Base-by-base conservation (phyloP, 2,888 invertebrate genomes). In the Acleris laterana region DNA sequence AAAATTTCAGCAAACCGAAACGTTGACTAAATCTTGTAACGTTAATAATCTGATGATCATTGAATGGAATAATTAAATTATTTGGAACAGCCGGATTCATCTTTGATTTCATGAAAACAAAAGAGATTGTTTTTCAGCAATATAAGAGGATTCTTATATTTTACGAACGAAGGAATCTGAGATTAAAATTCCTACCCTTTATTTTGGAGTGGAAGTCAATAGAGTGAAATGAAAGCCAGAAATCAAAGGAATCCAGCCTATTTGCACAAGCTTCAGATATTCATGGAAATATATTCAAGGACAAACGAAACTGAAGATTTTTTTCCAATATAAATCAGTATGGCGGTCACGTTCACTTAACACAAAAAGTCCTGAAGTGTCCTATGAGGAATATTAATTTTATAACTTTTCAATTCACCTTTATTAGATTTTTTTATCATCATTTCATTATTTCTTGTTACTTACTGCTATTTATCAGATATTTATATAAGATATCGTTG, bases 121-220 rank as follows among this genome's bases (percentile, higher is more conserved):
- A 22, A 66, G 57, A 28, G 32, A 49, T 11, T 19, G 19, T 49
- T 66, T 22, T 51, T 56, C 32, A 51, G 46, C 22, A 44, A 71
- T 66, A 62, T 68, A 63, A 52, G 49, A 62, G 74, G 73, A 75
- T 72, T 71, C 74, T 74, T 73, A 75, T 75, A 73, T 60, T 44
- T 56, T 56, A 53, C 20, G 42, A 60, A 55, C 68, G 66, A 68
- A 77, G 77, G 82, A 80, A 81, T 83, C 72, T 68, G 72, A 77
- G 79, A 85, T 87, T 85, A 80, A 85, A 87, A 85, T 85, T 84
- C 84, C 81, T 71, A 78, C 77, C 81, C 82, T 82, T 84, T 84
- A 82, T 82, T 83, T 84, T 77, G 75, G 69, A 70, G 73, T 73
- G 74, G 69, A 50, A 87, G 78, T 83, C 84, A 84, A 85, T 84